These are phyloP conservation scores for Holothuria leucospilota DNA, from an alignment of 53 echinoderm and acorn worm species.

Conservation along the genomic window DNA sequence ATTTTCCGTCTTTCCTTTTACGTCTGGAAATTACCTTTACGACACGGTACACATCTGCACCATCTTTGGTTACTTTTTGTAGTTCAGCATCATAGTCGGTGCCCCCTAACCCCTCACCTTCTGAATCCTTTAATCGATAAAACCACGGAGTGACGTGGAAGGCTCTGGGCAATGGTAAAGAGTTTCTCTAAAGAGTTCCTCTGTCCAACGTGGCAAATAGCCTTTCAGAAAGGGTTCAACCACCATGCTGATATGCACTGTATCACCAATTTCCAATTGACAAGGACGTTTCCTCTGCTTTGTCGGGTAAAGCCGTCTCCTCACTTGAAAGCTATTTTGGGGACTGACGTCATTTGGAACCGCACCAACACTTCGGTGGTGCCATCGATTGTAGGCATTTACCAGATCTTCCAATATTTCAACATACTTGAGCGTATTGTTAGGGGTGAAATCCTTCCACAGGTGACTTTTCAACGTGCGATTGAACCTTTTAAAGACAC, in stretches of 20 bases:
- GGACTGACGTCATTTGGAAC: constrained; percentile 12
- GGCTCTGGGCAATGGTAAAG: constrained; percentile 44
- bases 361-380: constrained; percentile 17
- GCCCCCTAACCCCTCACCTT: constrained; percentile 9
- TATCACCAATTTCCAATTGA: no score
- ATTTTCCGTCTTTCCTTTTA: not conserved
- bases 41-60: not conserved
- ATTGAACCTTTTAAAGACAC: no score
- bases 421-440: no score
- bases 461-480: no score
- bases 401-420: no score
- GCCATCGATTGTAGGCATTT: constrained; percentile 11
- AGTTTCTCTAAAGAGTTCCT: constrained; percentile 59
- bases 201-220: no score
- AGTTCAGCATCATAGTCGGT: constrained; percentile 55
- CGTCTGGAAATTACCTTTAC: not conserved
- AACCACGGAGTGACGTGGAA: not conserved
- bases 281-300: no score
- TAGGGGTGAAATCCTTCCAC: constrained; percentile 38
- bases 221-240: constrained; percentile 38
- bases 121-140: constrained; percentile 37
- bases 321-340: not conserved
- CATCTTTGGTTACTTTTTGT: constrained; percentile 47
- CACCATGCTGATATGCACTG: constrained; percentile 17
- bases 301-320: constrained; percentile 31